Percentiles rank a stretch among this genome's conserved stretches.
phyloP scores from a whole-genome alignment of 2,797 vertebrate species.

The Nasua narica region DNA sequence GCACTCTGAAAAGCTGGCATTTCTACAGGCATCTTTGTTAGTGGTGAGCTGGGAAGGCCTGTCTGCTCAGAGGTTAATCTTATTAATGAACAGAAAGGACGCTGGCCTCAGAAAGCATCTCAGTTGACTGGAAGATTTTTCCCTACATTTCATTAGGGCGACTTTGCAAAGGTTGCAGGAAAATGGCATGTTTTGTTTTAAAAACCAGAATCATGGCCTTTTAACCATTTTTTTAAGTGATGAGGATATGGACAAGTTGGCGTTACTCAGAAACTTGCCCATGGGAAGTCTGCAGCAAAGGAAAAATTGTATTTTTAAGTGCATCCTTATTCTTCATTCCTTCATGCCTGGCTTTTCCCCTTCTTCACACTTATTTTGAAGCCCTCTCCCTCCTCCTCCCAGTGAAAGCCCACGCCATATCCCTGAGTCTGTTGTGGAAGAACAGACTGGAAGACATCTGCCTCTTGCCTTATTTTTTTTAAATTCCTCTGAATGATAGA shows the following conservation, averaged over 20 bases:
- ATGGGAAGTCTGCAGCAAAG: background rate
- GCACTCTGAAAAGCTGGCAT: background rate
- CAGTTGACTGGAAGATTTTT: background rate
- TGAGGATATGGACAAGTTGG: background rate
- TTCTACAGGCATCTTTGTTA: background rate
- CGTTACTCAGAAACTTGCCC: background rate
- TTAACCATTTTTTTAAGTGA: background rate
- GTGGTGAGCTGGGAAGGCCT: background rate
- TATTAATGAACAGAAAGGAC: conserved; percentile 45
- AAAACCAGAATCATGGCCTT: background rate
- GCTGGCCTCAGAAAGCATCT: background rate
- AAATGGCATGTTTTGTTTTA: conserved; percentile 44
- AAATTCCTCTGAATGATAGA: conserved; percentile 75
- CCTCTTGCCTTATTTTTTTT: conserved; percentile 82
- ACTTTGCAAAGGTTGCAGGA: conserved; percentile 49
- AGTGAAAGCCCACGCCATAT: conserved; percentile 50
- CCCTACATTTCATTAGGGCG: background rate
- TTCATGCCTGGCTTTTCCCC: background rate
- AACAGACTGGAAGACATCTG: conserved; percentile 88
- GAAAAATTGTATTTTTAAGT: background rate
- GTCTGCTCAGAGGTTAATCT: conserved; percentile 11
- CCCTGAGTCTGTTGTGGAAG: conserved; percentile 74
- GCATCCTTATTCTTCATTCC: background rate
- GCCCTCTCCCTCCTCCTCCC: conserved; percentile 21
- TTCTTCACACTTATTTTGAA: conserved; percentile 48